A percentile compares a stretch with the other conserved stretches of the same genome.
These are phyloP conservation scores for Melanotaenia pygmaea DNA, from an alignment of 2,797 vertebrate genomes.

Conservation along the genomic window DNA sequence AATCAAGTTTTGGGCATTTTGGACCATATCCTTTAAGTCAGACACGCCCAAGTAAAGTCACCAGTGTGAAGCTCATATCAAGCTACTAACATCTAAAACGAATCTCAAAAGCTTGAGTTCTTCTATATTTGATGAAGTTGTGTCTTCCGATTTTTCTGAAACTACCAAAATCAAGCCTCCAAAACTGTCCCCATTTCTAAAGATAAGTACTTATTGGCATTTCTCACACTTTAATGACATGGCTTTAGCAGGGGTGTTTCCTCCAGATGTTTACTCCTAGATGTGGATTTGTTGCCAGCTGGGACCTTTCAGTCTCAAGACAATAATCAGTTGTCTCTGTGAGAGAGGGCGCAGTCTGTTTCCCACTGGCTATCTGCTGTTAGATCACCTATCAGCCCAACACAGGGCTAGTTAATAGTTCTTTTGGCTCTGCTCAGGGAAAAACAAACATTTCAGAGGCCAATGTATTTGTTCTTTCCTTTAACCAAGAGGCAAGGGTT, in stretches of 20 bases:
- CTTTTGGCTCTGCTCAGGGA: constrained; percentile 22
- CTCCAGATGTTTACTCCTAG: constrained; percentile 68
- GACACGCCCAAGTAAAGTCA: not conserved
- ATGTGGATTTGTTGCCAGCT: constrained; percentile 39
- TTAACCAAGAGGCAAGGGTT: not conserved
- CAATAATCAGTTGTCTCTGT: constrained; percentile 55
- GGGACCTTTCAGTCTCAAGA: constrained; percentile 45
- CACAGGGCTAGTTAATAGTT: constrained; percentile 30
- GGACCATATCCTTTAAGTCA: not conserved
- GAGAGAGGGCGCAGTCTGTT: constrained; percentile 54
- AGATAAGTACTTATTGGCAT: not conserved
- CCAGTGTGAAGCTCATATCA: not conserved
- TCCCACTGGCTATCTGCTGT: constrained; percentile 69
- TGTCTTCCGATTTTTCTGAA: not conserved
- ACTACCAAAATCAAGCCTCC: not conserved
- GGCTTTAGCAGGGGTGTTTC: constrained; percentile 50
- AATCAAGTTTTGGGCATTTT: not conserved
- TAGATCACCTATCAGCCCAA: constrained; percentile 57
- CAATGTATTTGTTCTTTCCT: constrained; percentile 30
- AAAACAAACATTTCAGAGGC: constrained; percentile 61
- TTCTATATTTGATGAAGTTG: not conserved
- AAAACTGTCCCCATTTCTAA: not conserved
- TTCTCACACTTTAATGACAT: not conserved
- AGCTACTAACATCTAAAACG: not conserved
- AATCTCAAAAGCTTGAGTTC: not conserved